Evolutionary conservation across 2,888 invertebrate species (phyloP).

Genomic region (Limenitis camilla): DNA sequence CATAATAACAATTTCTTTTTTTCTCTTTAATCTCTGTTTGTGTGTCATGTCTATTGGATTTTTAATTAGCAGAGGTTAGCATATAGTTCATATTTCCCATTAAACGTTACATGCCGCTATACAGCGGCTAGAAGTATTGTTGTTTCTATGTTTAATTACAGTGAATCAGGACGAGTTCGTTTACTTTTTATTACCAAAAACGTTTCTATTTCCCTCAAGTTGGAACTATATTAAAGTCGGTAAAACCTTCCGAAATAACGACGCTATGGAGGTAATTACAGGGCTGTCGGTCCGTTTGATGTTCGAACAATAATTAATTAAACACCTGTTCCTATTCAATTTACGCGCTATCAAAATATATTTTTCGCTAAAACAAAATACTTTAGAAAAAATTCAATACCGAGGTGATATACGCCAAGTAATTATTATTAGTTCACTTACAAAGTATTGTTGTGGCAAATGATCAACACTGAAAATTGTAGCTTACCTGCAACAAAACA

Average conservation of each 20-base stretch:
- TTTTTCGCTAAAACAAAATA: constrained; percentile 10
- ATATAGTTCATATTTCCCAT: too few species aligned
- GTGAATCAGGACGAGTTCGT: too few species aligned
- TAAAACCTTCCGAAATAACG: constrained; percentile 16
- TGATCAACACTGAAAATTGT: not conserved
- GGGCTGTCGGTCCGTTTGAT: constrained; percentile 22
- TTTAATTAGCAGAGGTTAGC: too few species aligned
- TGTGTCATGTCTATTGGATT: too few species aligned
- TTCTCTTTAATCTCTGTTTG: too few species aligned
- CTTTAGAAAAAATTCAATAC: too few species aligned
- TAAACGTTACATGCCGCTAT: too few species aligned
- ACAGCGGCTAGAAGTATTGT: too few species aligned
- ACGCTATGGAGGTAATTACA: constrained; percentile 34
- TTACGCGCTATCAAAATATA: constrained; percentile 32
- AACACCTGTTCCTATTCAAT: constrained; percentile 44
- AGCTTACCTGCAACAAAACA: not conserved
- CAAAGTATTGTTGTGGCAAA: not conserved
- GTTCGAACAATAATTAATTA: constrained; percentile 43
- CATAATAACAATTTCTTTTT: too few species aligned
- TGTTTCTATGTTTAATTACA: too few species aligned
- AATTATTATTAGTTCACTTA: not conserved
- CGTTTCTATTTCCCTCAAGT: not conserved
- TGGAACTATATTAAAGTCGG: constrained; percentile 10
- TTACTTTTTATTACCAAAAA: too few species aligned
- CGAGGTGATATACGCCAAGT: not conserved